These are phyloP conservation scores for Trichomalopsis sarcophagae DNA, from an alignment of 1,140 invertebrate species.

Conservation along the genomic window DNA sequence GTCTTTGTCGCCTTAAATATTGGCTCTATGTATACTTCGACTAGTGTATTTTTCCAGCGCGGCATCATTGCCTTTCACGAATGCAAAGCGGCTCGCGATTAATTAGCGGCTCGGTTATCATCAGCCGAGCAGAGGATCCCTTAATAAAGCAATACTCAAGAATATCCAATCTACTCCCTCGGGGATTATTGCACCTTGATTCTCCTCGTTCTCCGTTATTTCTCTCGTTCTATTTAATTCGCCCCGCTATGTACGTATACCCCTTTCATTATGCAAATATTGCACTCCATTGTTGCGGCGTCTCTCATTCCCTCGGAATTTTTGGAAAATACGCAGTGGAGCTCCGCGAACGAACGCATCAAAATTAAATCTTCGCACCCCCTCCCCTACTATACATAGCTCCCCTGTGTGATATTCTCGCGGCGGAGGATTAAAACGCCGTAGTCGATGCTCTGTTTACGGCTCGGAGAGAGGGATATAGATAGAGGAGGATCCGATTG, in stretches of 20 bases:
- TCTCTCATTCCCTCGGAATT: background rate
- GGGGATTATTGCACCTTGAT: background rate
- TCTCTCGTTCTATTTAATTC: background rate
- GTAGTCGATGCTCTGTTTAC: background rate
- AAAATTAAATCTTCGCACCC: slow-evolving; percentile 3
- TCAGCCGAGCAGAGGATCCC: background rate
- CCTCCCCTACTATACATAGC: background rate
- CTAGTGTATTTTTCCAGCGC: background rate
- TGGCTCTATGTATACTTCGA: background rate
- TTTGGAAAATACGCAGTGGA: background rate
- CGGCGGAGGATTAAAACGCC: background rate
- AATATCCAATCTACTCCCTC: background rate
- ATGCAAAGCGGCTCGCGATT: background rate
- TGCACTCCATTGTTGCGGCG: background rate
- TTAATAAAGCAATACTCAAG: slow-evolving; percentile 4
- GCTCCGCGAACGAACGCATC: background rate
- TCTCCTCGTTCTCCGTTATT: background rate
- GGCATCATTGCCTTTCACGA: background rate
- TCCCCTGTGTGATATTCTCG: background rate
- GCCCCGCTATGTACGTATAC: background rate
- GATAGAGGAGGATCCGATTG: background rate
- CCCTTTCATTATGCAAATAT: slow-evolving; percentile 27
- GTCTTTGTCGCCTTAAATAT: background rate
- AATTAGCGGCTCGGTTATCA: background rate
- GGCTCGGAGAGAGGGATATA: background rate